Evolutionary conservation across 2,113 vertebrate species (phyloP).

Genomic region (Anas platyrhynchos): DNA sequence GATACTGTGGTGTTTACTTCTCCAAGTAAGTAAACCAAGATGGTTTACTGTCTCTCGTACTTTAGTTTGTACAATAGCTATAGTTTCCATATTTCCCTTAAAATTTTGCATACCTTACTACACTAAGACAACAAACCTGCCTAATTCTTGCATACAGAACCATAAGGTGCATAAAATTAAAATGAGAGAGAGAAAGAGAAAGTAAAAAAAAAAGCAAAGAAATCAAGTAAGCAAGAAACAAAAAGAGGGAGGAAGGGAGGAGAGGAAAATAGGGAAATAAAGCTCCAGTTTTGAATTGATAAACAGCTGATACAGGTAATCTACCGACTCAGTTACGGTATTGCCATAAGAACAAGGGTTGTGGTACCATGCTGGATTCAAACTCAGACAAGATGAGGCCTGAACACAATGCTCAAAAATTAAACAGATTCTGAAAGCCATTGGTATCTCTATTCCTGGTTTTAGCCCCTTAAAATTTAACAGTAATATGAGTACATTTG

Average conservation of each 20-base stretch:
- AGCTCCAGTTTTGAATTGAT: neutral
- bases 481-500: neutral
- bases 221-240: rapidly evolving
- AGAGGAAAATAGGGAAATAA: neutral
- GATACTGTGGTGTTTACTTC: neutral
- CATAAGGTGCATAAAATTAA: neutral
- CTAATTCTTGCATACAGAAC: neutral
- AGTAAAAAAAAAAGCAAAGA: too few species aligned
- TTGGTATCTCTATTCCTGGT: neutral
- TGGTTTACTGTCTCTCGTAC: neutral
- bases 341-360: neutral
- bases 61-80: neutral
- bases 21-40: neutral
- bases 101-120: neutral
- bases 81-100: neutral
- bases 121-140: neutral
- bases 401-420: neutral
- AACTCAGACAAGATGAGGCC: neutral
- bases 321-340: neutral
- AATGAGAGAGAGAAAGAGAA: neutral
- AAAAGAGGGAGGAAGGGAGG: neutral
- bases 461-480: neutral
- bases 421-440: neutral
- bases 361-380: neutral
- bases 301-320: neutral